phyloP scores from a whole-genome alignment of 2,797 vertebrate species.

The Lepilemur septentrionalis region DNA sequence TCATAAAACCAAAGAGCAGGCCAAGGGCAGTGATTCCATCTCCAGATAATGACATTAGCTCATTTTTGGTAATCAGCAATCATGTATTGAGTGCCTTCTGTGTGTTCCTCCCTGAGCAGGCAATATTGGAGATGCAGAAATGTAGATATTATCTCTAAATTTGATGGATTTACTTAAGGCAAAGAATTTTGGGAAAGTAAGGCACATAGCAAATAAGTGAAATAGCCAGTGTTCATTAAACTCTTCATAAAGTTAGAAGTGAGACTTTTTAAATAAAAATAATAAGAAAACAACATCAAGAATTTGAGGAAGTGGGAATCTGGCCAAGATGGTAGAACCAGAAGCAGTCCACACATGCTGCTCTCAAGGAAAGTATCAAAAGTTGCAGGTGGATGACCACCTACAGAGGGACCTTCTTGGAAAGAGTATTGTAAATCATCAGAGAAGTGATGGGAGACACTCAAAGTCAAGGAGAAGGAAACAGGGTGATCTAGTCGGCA shows the following conservation, averaged over 20 bases:
- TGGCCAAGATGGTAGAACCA: background rate
- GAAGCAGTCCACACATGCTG: background rate
- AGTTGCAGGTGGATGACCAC: background rate
- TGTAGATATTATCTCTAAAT: background rate
- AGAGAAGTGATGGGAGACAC: background rate
- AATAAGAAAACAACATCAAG: background rate
- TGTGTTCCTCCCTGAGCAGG: background rate
- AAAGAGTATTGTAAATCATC: background rate
- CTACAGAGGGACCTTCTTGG: background rate
- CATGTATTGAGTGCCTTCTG: background rate
- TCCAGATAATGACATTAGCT: background rate
- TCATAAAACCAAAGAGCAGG: conserved; percentile 11
- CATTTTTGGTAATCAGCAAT: background rate
- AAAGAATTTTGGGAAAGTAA: background rate
- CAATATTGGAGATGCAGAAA: background rate
- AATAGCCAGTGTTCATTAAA: background rate
- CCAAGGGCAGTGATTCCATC: background rate
- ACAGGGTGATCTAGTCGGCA: background rate
- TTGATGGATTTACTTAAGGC: background rate
- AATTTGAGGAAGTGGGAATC: background rate
- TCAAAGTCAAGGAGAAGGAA: background rate
- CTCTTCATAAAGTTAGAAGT: background rate
- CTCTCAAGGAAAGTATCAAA: background rate
- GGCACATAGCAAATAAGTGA: background rate
- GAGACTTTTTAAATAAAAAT: background rate